Percentiles rank a stretch among this genome's conserved stretches.
Conservation (phyloP, 1,140 invertebrate species). For the Cotesia glomerata region DNA sequence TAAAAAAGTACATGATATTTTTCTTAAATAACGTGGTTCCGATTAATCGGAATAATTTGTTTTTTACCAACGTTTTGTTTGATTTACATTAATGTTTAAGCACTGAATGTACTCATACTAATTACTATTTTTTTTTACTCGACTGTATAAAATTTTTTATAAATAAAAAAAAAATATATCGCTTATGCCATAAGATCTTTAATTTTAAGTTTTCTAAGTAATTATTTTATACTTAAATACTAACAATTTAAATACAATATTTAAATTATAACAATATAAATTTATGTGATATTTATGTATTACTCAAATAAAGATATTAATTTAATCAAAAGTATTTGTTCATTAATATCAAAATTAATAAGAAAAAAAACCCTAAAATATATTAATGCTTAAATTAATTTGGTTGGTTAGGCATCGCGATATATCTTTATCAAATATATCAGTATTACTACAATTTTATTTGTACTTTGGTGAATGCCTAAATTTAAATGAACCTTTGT, state of each 20-base stretch:
- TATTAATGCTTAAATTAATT: no score
- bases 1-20: not conserved
- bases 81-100: no score
- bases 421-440: not conserved
- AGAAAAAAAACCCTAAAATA: not conserved
- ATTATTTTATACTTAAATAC: no score
- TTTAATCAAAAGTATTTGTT: not conserved
- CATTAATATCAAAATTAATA: not conserved
- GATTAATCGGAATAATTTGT: not conserved
- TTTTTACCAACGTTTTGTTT: not conserved
- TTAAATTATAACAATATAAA: no score
- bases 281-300: not conserved
- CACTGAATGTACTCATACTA: no score
- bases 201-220: no score
- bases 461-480: conserved; percentile 22
- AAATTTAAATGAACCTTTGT: not conserved
- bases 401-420: no score
- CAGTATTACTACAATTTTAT: not conserved
- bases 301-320: not conserved
- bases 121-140: no score
- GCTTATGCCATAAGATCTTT: no score
- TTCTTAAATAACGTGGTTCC: not conserved
- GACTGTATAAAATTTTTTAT: no score
- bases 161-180: no score
- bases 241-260: no score